Conservation (phyloP, 2,888 invertebrate genomes). For the Mesopsocus fuscifrons region DNA sequence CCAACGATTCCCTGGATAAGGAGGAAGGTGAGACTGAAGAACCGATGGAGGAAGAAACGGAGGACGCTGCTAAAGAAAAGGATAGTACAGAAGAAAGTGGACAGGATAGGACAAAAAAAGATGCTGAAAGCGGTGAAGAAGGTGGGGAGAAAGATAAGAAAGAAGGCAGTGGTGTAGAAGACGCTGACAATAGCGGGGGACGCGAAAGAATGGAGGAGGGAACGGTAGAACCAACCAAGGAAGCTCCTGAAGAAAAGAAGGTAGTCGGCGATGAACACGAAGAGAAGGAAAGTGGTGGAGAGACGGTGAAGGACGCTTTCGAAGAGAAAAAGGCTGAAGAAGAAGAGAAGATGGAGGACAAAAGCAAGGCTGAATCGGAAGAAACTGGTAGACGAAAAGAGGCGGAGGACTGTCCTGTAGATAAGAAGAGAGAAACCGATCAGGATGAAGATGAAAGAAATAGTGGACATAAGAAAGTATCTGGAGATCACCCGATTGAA, state of each 20-base stretch:
- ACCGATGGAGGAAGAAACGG: too few species aligned
- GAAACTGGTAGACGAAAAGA: neutral
- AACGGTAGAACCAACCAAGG: too few species aligned
- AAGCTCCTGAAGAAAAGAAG: too few species aligned
- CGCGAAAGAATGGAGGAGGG: neutral
- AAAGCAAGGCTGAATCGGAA: neutral
- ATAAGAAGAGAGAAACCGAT: neutral
- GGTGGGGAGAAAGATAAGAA: neutral
- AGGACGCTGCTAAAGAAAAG: too few species aligned
- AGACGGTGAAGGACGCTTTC: neutral
- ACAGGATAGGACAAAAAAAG: neutral
- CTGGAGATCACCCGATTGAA: neutral
- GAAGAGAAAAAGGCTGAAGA: neutral
- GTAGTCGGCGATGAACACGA: too few species aligned
- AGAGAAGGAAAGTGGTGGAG: neutral
- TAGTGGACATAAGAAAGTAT: neutral
- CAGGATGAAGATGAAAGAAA: neutral
- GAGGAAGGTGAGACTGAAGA: neutral
- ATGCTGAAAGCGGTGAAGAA: neutral
- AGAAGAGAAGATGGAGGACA: neutral
- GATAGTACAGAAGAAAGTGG: too few species aligned
- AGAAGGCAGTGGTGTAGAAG: neutral
- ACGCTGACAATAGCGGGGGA: neutral
- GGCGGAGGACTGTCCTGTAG: neutral
- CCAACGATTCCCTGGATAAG: neutral